Conservation (phyloP, 2,888 invertebrate species). For the Petrolisthes manimaculis region DNA sequence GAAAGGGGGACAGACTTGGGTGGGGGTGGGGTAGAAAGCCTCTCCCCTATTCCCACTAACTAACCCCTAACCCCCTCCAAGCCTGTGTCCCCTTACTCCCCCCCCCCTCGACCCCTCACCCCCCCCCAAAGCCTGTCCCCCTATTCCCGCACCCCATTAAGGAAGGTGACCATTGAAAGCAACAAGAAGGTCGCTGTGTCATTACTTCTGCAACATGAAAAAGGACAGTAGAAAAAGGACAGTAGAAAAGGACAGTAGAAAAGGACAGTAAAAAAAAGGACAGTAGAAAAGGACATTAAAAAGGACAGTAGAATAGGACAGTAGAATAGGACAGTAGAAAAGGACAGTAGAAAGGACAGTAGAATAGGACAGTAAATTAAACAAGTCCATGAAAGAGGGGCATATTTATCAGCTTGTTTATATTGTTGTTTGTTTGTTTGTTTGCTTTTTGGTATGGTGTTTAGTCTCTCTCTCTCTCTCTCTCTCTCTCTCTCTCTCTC, state of each 20-base stretch:
- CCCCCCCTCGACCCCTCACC: background rate
- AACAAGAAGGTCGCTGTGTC: no score
- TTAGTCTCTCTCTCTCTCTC: background rate
- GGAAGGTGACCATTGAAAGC: no score
- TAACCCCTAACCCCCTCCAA: no score
- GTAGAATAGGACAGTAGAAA: no score
- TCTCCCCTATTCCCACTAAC: background rate
- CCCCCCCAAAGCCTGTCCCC: background rate
- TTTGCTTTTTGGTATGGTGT: background rate
- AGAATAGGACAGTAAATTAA: no score
- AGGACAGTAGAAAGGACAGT: no score
- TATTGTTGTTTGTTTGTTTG: background rate
- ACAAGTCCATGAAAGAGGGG: no score
- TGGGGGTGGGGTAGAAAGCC: no score
- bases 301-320: background rate
- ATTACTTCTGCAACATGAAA: background rate
- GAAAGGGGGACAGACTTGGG: no score
- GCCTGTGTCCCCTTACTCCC: background rate
- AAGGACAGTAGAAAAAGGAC: background rate
- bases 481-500: constrained; percentile 7
- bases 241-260: background rate
- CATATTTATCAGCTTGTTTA: no score
- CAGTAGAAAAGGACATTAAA: background rate
- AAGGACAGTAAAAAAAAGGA: no score
- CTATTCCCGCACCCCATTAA: no score